phyloP scores from a whole-genome alignment of 2,113 vertebrate genomes.

The Lepisosteus osseus region DNA sequence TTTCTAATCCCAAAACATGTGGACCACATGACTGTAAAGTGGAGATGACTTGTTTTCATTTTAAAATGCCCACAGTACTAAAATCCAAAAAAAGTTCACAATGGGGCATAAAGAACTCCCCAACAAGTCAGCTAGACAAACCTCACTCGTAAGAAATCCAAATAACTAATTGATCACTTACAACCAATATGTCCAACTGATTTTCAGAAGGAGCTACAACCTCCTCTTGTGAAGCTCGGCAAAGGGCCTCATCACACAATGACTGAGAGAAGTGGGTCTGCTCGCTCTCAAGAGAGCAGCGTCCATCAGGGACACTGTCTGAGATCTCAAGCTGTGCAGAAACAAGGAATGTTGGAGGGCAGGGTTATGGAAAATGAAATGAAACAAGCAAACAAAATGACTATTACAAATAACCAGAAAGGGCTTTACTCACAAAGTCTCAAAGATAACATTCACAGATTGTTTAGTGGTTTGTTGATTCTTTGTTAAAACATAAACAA shows the following conservation, averaged over 20 bases:
- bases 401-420: conserved; percentile 14
- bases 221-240: conserved; percentile 32
- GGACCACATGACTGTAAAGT: neutral
- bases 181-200: conserved; percentile 56
- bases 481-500: neutral
- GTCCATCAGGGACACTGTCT: conserved; percentile 67
- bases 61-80: neutral
- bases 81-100: neutral
- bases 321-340: conserved; percentile 81
- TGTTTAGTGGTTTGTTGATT: neutral
- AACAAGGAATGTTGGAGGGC: conserved; percentile 23
- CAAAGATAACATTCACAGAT: neutral
- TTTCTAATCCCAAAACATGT: neutral
- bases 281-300: conserved; percentile 55
- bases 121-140: no score
- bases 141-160: neutral
- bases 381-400: conserved; percentile 28
- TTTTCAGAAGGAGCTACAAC: conserved; percentile 54
- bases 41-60: neutral
- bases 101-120: neutral
- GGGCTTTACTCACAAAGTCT: conserved; percentile 4
- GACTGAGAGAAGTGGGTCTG: conserved; percentile 46
- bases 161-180: conserved; percentile 58
- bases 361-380: conserved; percentile 41
- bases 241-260: conserved; percentile 37